These are phyloP conservation scores for Thalassoma bifasciatum DNA, from an alignment of 2,113 vertebrate genomes.

Conservation along the genomic window DNA sequence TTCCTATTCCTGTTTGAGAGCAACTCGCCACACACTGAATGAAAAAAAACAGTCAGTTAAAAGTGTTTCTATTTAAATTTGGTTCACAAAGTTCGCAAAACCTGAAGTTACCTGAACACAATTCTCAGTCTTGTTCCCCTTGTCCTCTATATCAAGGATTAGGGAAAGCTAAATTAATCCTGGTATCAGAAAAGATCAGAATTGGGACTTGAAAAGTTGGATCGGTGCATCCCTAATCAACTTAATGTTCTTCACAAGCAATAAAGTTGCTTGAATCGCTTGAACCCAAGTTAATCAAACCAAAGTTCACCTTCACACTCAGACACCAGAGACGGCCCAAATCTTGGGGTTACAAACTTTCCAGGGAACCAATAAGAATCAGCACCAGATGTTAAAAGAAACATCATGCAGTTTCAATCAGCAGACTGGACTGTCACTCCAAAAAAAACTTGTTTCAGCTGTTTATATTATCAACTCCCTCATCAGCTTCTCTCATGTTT, in stretches of 20 bases:
- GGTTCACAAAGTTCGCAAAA: too few relatives aligned
- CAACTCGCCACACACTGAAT: too few relatives aligned
- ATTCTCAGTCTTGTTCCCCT: too few relatives aligned
- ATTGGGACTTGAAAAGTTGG: too few relatives aligned
- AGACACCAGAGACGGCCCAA: conserved; percentile 6
- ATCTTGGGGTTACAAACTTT: conserved; percentile 13
- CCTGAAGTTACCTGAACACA: too few relatives aligned
- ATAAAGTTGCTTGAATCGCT: not conserved
- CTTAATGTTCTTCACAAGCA: conserved; percentile 14
- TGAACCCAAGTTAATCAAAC: conserved; percentile 13
- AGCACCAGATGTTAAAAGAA: conserved; percentile 27
- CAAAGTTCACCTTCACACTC: conserved; percentile 10
- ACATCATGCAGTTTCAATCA: conserved; percentile 54
- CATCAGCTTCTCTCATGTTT: not conserved
- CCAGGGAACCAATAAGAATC: conserved; percentile 18
- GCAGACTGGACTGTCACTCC: conserved; percentile 13
- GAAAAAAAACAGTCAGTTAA: too few relatives aligned
- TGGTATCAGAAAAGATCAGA: too few relatives aligned
- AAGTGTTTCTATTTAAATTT: too few relatives aligned
- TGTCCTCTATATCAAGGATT: too few relatives aligned
- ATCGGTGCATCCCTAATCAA: too few relatives aligned
- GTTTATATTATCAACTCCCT: conserved; percentile 4
- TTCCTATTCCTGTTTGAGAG: too few relatives aligned
- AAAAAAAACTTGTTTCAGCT: conserved; percentile 25
- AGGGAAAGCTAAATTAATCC: too few relatives aligned